phyloP scores from a whole-genome alignment of 2,113 vertebrate species.

The Callithrix jacchus region DNA sequence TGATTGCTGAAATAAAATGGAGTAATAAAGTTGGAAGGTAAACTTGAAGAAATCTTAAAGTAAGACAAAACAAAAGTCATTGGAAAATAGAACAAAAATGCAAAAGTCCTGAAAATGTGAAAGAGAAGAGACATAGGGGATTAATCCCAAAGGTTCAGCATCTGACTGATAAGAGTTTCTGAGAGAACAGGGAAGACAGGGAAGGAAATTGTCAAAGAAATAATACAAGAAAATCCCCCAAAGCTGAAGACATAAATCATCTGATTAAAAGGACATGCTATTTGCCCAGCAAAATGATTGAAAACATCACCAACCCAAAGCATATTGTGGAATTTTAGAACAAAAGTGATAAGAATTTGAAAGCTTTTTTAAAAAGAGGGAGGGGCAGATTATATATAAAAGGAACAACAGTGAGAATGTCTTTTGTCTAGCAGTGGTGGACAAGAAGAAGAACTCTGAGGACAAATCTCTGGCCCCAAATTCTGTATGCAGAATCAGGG shows the following conservation, averaged over 20 bases:
- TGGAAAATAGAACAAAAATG: conserved; percentile 1
- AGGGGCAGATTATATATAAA: neutral
- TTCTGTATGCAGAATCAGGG: neutral
- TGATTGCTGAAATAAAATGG: neutral
- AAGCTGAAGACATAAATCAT: neutral
- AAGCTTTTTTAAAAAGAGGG: neutral
- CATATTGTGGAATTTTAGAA: neutral
- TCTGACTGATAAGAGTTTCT: neutral
- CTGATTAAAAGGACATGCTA: neutral
- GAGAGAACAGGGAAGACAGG: neutral
- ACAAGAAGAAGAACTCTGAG: neutral
- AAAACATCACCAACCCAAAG: neutral
- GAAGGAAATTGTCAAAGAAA: neutral
- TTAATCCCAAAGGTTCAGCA: neutral
- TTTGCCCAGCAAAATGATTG: neutral
- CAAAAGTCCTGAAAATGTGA: neutral
- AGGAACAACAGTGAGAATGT: neutral
- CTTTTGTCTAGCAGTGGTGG: neutral
- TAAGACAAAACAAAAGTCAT: neutral
- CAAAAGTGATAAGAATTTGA: neutral
- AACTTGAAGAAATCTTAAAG: conserved; percentile 19
- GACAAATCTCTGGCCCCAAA: neutral
- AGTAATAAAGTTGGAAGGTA: neutral
- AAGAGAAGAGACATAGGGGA: neutral
- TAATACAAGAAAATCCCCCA: neutral